Percentiles rank a stretch among this genome's conserved stretches.
These are phyloP conservation scores for Rhinopomastus cyanomelas DNA, from an alignment of 2,113 vertebrate species.

Conservation along the genomic window DNA sequence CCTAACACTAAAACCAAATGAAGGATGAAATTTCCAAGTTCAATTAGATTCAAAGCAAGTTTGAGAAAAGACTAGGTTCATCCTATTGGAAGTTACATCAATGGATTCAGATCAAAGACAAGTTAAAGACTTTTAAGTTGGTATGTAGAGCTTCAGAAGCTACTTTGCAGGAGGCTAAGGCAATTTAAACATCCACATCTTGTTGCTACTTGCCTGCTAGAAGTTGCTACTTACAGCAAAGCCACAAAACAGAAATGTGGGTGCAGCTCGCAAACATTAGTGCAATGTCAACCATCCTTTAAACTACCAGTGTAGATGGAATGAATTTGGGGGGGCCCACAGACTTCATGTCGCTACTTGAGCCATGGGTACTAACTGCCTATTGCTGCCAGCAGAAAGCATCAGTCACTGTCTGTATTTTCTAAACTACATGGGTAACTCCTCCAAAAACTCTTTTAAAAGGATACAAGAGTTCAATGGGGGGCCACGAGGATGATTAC, in stretches of 20 bases:
- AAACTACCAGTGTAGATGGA: not conserved
- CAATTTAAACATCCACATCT: not conserved
- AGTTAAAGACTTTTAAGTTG: not conserved
- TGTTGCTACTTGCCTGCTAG: not conserved
- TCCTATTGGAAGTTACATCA: not conserved
- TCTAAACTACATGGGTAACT: not conserved
- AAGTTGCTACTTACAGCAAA: not conserved
- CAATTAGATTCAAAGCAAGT: not conserved
- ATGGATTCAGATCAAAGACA: slow-evolving; percentile 3
- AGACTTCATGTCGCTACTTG: not conserved
- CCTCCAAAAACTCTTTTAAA: not conserved
- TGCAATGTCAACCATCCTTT: not conserved
- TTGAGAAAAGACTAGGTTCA: not conserved
- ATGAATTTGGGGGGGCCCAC: not conserved
- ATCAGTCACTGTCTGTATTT: not conserved
- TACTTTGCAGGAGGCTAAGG: not conserved
- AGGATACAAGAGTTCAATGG: not conserved
- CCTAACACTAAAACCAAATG: not conserved
- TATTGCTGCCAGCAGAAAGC: not conserved
- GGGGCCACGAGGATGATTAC: no score
- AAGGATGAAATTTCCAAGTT: not conserved
- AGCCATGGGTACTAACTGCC: not conserved
- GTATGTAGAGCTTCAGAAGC: not conserved
- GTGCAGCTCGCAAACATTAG: not conserved
- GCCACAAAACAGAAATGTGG: not conserved